Evolutionary conservation across 2,888 invertebrate genomes (phyloP), one percentile per base, ranked within the genome.

Genomic region (Dascillus cervinus): DNA sequence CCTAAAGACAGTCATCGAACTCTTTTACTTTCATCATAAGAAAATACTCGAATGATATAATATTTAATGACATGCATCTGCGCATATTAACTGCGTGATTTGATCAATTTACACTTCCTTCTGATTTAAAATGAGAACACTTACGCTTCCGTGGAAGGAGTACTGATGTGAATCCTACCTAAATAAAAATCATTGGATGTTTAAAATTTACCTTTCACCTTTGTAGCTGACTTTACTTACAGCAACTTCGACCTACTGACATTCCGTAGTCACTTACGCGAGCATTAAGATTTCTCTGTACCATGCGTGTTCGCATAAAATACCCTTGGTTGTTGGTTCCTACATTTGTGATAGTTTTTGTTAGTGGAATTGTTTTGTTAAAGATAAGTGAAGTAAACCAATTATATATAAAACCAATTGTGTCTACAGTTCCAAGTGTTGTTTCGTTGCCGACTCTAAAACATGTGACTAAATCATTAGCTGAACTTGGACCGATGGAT

Each of bases 401-500:
- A 26, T 28, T 4, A 23, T 17, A 21, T 26, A 24, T 4, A 2
- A 41, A 27, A 27, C 42, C 44, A 3, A 44, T 42, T 2, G 20
- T 37, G 22, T 29, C 31, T n/a, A 35, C 34, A 0, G 25, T 36
- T 6, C 33, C 33, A 19, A 27, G 32, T 10, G 35, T 26, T 5
- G 39, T 38, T 11, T 41, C 45, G n/a, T 31, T 28, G 19, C 17
- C 29, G 12, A 22, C 32, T 3, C 11, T 28, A 19, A 62, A 61
- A 34, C 60, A 66, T 43, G 68, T 70, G 11, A 72, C 70, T 3
- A 72, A 71, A 37, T 71, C 72, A 2, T 55, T 73, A 15, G 60
- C 66, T 2, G 69, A 72, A 49, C 45, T 71, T 23, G 68, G 67
- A 15, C 56, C 57, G 34, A 60, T 67, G 51, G 67, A 69, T 13